Evolutionary conservation across 1,140 invertebrate genomes (phyloP), one percentile per base, ranked within the genome.

Genomic region (Sipha flava): DNA sequence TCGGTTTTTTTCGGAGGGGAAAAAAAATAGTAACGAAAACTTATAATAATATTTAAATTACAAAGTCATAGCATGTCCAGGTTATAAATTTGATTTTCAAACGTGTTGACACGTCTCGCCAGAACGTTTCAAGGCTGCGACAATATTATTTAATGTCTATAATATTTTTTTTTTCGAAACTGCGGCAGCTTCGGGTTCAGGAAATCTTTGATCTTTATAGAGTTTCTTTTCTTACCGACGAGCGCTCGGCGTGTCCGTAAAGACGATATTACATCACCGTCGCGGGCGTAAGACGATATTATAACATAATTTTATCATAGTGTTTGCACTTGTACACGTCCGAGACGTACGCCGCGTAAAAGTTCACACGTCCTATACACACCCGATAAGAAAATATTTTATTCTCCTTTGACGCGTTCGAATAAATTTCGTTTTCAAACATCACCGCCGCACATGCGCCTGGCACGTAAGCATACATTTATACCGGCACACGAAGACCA

Each of bases 1-100:
- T 62, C 3, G 59, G 2, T 31, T 62, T 62, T 62, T 3, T 40
- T 40, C 37, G 4, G 37, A 40, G 59, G n/a, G 16, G 23, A 59
- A 3, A n/a, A 34, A 62, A 34, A 62, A 31, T 31, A 29, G 5
- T 14, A 34, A n/a, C 5, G 14, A 12, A 62, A 16, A 62, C 31
- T 26, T 14, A 26, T 29, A 62, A 37, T 68, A 68, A 7, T 68
- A 45, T 43, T 68, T 1, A 26, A 68, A 45, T 68, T 68, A 68
- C 40, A 29, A 5, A 45, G 40, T 45, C 64, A 16, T 21, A 23
- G 16, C 40, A 26, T 68, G 64, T 68, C 64, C 23, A 29, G 6
- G 64, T 68, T 68, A 68, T 68, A 68, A 68, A 68, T 68, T 68
- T 45, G 16, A 68, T 45, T 43, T 45, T 43, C 23, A 45, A 45